Conservation (phyloP, 2,797 vertebrate genomes). For the Sebastes reedi region DNA sequence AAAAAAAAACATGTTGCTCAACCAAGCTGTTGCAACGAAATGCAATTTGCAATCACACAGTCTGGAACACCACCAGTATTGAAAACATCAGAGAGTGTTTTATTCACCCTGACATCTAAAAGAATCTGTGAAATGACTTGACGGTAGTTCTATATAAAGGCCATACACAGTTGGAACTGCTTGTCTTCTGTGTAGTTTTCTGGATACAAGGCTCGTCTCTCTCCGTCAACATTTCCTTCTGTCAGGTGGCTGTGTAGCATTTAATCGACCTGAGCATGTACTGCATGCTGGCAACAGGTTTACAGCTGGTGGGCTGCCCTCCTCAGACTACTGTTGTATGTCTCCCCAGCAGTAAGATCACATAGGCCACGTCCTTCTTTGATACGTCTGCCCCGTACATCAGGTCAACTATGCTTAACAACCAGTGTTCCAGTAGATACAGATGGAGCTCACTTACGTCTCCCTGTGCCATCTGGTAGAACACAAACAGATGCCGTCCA, state of each 20-base stretch:
- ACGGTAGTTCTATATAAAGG: neutral
- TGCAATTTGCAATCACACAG: slow-evolving; percentile 43
- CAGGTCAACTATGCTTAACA: slow-evolving; percentile 36
- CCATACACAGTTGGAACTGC: neutral
- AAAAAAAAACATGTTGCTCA: slow-evolving; percentile 45
- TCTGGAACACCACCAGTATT: slow-evolving; percentile 10
- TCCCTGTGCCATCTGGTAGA: slow-evolving; percentile 48
- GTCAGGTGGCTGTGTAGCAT: neutral
- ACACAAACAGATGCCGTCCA: slow-evolving; percentile 47
- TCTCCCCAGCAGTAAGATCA: neutral
- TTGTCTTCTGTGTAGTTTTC: neutral
- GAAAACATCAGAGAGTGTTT: slow-evolving; percentile 12
- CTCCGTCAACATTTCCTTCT: neutral
- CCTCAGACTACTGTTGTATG: neutral
- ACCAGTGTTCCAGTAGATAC: slow-evolving; percentile 12
- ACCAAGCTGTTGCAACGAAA: slow-evolving; percentile 56
- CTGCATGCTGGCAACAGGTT: slow-evolving; percentile 13
- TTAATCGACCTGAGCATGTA: neutral
- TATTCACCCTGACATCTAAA: slow-evolving; percentile 21
- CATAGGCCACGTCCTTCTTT: neutral
- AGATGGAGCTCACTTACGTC: slow-evolving; percentile 35
- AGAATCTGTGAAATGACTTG: slow-evolving; percentile 14
- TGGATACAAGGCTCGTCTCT: neutral
- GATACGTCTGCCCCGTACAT: slow-evolving; percentile 14
- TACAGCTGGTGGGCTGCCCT: neutral